Percentiles rank a stretch among this genome's conserved stretches.
Evolutionary conservation across 2,113 vertebrate species (phyloP).

Genomic region (Apodemus sylvaticus): DNA sequence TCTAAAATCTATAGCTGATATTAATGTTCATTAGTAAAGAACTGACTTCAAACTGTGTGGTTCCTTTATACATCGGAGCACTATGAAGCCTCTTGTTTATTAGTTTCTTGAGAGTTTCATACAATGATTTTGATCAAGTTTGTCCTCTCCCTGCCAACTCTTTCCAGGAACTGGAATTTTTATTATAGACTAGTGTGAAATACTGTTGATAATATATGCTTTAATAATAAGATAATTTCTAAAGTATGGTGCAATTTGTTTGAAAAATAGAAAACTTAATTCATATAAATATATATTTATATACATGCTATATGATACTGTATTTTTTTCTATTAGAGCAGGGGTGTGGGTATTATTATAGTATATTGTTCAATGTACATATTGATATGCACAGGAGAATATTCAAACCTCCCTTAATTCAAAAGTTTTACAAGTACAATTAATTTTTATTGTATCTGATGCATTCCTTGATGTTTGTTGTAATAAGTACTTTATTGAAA

Average conservation of each 20-base stretch:
- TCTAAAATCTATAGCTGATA: not conserved
- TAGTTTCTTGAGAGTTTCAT: not conserved
- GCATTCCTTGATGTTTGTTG: constrained; percentile 11
- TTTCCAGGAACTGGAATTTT: too few relatives aligned
- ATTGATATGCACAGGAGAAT: not conserved
- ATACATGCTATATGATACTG: not conserved
- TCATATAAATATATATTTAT: not conserved
- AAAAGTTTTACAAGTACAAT: constrained; percentile 41
- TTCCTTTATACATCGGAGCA: not conserved
- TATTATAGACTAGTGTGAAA: not conserved
- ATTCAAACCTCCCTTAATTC: constrained; percentile 11
- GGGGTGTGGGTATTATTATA: not conserved
- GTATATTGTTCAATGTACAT: not conserved
- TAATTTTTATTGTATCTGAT: constrained; percentile 21
- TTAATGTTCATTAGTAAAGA: not conserved
- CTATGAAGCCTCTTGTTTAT: not conserved
- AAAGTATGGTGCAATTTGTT: not conserved
- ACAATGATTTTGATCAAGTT: not conserved
- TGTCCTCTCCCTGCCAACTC: not conserved
- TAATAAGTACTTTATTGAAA: not conserved
- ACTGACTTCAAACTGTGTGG: not conserved
- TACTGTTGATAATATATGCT: not conserved
- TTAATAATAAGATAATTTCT: not conserved
- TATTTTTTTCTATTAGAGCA: not conserved
- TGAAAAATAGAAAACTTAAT: constrained; percentile 11